Evolutionary conservation across 2,113 vertebrate genomes (phyloP), one percentile per base, ranked within the genome.

Genomic region (Embiotoca jacksoni): DNA sequence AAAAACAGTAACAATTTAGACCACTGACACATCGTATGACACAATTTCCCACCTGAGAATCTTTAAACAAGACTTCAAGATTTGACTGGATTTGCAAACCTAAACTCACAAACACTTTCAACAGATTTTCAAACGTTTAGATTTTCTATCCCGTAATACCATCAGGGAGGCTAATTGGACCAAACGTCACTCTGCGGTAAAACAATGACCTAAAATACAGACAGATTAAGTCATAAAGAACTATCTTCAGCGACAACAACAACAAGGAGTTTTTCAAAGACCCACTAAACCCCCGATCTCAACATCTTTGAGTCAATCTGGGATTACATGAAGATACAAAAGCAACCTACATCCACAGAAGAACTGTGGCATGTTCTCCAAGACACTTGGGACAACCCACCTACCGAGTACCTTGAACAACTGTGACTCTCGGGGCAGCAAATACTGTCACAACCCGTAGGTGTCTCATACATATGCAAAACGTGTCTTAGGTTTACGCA

Each of bases 1-100:
- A 52, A 56, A 66, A 64, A 59, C 30, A 57, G 10, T n/a, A 30
- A 52, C 31, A 54, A 30, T 47, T 70, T 31, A 50, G 60, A 55
- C 41, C 39, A 55, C 6, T 39, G 10, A n/a, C 4, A 37, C 7
- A 7, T 37, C 7, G 4, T 37, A 37, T 37, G 10, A 52, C 32
- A n/a, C 2, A 15, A 46, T 65, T 58, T 11, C 49, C 58, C 7
- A 16, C 23, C 46, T 59, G 23, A 37, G 37, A 5, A 37, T 7
- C 4, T 53, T 5, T 64, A 73, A 69, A 64, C 5, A 1, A 23
- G 5, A 23, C 23, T 23, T 23, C 2, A 55, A 30, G 35, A 8
- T 36, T 50, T 65, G 3, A n/a, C 3, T 4, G 7, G n/a, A 54
- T 44, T 37, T 68, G 56, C 63, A 68, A 61, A 67, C 2, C 74